phyloP scores from a whole-genome alignment of 2,888 invertebrate genomes.

The Acrocera orbiculus region DNA sequence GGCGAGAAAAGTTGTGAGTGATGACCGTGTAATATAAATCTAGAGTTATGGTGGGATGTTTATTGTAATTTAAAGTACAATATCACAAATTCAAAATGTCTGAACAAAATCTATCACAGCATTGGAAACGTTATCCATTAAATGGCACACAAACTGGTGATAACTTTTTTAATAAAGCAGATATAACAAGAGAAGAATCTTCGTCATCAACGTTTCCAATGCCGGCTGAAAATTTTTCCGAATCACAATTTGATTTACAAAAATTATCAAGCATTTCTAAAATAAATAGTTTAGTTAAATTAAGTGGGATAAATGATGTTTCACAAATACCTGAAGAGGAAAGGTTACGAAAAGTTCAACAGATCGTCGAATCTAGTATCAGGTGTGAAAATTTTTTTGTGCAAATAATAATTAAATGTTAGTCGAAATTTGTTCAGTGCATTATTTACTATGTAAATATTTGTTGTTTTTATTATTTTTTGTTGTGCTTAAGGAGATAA shows the following conservation, averaged over 20 bases:
- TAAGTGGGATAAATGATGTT: conserved; percentile 4
- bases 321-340: conserved; percentile 21
- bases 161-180: not conserved
- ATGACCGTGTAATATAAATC: conserved; percentile 5
- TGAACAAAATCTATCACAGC: conserved; percentile 7
- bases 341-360: conserved; percentile 24
- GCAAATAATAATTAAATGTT: too few species aligned
- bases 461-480: too few species aligned
- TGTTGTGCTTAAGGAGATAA: too few species aligned
- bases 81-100: too few species aligned
- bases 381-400: too few species aligned
- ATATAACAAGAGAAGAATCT: conserved; percentile 3
- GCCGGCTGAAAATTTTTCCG: too few species aligned
- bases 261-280: conserved; percentile 1
- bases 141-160: not conserved
- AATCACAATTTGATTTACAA: conserved; percentile 1
- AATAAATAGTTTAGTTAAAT: conserved; percentile 5
- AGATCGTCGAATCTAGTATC: conserved; percentile 26
- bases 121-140: conserved; percentile 5
- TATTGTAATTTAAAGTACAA: too few species aligned
- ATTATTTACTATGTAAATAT: too few species aligned
- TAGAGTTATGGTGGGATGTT: too few species aligned
- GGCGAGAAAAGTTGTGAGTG: conserved; percentile 1
- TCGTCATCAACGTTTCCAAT: too few species aligned
- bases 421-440: too few species aligned